Percentiles rank a stretch among this genome's conserved stretches.
Evolutionary conservation across 37 sponge, comb jelly and placozoan genomes (phyloP).

Genomic region (Eunapius fragilis): DNA sequence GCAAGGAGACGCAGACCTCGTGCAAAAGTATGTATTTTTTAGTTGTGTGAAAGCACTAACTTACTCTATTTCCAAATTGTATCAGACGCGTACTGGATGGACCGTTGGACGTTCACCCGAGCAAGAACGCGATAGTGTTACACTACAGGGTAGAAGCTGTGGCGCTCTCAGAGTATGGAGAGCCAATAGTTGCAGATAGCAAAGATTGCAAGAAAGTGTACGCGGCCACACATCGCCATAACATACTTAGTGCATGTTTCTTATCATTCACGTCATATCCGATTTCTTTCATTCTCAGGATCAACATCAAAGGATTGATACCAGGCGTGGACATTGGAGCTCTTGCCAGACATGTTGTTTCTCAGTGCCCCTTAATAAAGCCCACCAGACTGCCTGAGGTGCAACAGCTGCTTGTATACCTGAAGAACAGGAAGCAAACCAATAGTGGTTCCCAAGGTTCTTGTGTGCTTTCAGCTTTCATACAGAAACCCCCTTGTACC

Average conservation of each 20-base stretch:
- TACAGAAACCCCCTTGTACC: too few species aligned
- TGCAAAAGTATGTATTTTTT: slow-evolving; percentile 19
- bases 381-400: slow-evolving; percentile 82
- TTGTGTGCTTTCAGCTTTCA: neutral
- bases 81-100: slow-evolving; percentile 71
- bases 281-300: slow-evolving; percentile 37
- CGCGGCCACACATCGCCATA: neutral
- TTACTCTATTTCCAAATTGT: neutral
- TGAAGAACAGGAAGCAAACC: slow-evolving; percentile 58
- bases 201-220: slow-evolving; percentile 86
- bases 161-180: slow-evolving; percentile 77
- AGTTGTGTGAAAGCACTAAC: neutral
- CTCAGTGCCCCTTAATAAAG: slow-evolving; percentile 68
- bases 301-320: slow-evolving; percentile 67
- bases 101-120: slow-evolving; percentile 90
- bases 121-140: slow-evolving; percentile 82
- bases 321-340: slow-evolving; percentile 47
- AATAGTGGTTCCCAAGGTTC: neutral
- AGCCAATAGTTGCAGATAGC: slow-evolving; percentile 82
- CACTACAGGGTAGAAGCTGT: slow-evolving; percentile 86
- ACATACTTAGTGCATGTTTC: too few species aligned
- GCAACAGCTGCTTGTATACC: slow-evolving; percentile 87
- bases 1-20: slow-evolving; percentile 36
- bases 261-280: neutral
- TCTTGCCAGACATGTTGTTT: slow-evolving; percentile 74